These are phyloP conservation scores for Lutjanus campechanus DNA, from an alignment of 2,797 vertebrate genomes.

Conservation along the genomic window DNA sequence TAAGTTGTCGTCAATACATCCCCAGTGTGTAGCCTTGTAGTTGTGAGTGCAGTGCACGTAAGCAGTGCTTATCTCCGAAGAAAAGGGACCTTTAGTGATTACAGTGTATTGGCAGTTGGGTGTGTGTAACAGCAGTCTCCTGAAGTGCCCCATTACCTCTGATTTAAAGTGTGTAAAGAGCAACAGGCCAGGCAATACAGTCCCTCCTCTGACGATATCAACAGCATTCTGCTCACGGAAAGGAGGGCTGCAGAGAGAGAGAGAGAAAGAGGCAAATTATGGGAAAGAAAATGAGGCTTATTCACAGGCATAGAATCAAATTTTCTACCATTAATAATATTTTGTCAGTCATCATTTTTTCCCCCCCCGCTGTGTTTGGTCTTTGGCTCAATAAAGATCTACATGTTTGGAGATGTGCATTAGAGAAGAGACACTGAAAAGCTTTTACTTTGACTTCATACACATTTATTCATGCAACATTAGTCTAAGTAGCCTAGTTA, in stretches of 20 bases:
- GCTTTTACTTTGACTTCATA: neutral
- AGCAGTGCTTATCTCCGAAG: conserved; percentile 47
- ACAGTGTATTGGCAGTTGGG: conserved; percentile 58
- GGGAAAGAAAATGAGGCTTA: conserved; percentile 29
- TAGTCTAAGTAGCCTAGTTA: neutral
- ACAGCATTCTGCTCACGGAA: conserved; percentile 44
- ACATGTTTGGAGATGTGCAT: neutral
- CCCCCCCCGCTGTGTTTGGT: neutral
- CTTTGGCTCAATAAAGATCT: conserved; percentile 9
- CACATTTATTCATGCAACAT: conserved; percentile 7
- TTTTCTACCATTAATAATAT: conserved; percentile 31
- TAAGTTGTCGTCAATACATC: conserved; percentile 20
- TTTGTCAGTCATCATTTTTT: neutral
- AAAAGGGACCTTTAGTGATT: conserved; percentile 61
- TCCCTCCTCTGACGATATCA: conserved; percentile 33
- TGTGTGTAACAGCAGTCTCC: conserved; percentile 60
- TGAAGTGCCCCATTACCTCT: conserved; percentile 68
- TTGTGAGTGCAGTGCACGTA: conserved; percentile 43
- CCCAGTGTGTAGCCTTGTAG: conserved; percentile 6
- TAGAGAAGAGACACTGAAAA: conserved; percentile 1
- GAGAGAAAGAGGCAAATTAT: conserved; percentile 6
- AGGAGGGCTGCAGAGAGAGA: conserved; percentile 17
- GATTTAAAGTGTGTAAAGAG: conserved; percentile 67
- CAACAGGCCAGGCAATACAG: conserved; percentile 44
- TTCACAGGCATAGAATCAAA: conserved; percentile 33